A percentile compares a stretch with the other conserved stretches of the same genome.
phyloP scores from a whole-genome alignment of 2,888 invertebrate species.

The Chymomyza caudatula region DNA sequence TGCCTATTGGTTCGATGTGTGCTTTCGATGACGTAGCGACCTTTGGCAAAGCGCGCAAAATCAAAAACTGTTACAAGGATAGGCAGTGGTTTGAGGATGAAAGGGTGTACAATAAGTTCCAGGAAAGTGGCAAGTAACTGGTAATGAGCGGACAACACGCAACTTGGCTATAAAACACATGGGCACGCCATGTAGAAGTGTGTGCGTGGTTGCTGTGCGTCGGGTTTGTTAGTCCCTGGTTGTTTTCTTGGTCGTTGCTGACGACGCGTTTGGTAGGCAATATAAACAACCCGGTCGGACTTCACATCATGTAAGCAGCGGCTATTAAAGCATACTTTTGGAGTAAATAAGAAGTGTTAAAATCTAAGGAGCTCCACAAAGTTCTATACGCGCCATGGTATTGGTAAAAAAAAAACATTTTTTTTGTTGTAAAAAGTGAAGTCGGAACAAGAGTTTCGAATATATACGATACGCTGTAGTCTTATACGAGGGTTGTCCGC shows the following conservation, averaged over 20 bases:
- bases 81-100: conserved; percentile 14
- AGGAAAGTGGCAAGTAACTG: conserved; percentile 20
- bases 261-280: background rate
- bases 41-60: conserved; percentile 25
- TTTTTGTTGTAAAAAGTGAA: no score
- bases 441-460: no score
- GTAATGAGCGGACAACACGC: conserved; percentile 64
- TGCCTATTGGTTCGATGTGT: background rate
- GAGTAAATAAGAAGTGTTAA: no score
- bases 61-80: conserved; percentile 45
- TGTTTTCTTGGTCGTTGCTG: background rate
- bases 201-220: conserved; percentile 27
- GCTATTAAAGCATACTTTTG: background rate
- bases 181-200: background rate
- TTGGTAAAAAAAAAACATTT: background rate
- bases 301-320: background rate
- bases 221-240: conserved; percentile 9
- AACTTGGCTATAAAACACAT: conserved; percentile 53
- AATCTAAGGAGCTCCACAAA: no score
- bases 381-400: background rate
- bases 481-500: no score
- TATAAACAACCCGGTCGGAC: background rate
- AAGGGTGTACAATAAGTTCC: conserved; percentile 22
- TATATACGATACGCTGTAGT: no score
- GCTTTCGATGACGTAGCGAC: conserved; percentile 28